Conservation (phyloP, 2,113 vertebrate species). For the Phaethornis superciliosus region DNA sequence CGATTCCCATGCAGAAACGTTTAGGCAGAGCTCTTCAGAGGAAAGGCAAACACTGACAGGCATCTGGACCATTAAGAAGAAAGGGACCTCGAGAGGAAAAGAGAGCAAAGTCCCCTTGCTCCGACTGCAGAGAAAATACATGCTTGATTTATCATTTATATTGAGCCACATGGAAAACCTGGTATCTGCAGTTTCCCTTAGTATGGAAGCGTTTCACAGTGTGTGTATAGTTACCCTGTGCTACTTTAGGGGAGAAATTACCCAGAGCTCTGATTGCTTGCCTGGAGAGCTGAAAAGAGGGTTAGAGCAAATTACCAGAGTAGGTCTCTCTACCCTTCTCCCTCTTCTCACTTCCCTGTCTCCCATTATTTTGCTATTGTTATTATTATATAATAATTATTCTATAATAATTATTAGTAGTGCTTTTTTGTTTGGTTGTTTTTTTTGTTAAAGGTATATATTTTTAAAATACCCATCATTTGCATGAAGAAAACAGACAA, state of each 20-base stretch:
- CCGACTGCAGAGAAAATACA: not conserved
- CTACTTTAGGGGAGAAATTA: not conserved
- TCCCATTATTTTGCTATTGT: not conserved
- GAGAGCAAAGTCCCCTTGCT: not conserved
- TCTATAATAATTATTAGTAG: too few relatives aligned
- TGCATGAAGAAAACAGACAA: not conserved
- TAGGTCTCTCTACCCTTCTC: not conserved
- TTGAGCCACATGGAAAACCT: not conserved
- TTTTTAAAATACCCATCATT: not conserved
- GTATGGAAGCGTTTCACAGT: not conserved
- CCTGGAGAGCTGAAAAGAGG: not conserved
- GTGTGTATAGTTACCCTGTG: not conserved
- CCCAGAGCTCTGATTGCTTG: not conserved
- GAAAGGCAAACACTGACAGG: not conserved
- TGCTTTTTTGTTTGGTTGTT: too few relatives aligned
- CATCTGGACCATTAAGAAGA: not conserved
- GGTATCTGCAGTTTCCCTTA: not conserved
- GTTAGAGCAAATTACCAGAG: not conserved
- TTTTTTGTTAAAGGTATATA: not conserved
- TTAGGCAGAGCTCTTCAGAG: not conserved
- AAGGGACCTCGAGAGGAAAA: not conserved
- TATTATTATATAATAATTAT: too few relatives aligned
- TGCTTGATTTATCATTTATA: not conserved
- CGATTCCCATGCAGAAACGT: accelerated
- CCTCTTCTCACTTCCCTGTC: not conserved